phyloP scores from a whole-genome alignment of 1,140 invertebrate species.

The Drosophila tropicalis region DNA sequence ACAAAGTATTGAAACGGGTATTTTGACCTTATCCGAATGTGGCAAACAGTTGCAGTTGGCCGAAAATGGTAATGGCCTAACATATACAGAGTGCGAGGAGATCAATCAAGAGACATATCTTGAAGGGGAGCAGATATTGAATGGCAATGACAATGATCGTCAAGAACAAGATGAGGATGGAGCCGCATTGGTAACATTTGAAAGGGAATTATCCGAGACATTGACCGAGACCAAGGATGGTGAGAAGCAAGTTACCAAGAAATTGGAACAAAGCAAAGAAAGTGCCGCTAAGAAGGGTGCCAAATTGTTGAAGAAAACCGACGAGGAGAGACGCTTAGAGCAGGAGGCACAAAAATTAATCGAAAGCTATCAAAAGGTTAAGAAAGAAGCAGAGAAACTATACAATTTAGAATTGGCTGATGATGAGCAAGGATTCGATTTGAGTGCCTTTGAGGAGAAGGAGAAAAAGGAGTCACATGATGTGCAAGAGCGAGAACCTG shows the following conservation, averaged over 20 bases:
- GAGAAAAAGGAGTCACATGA: constrained; percentile 36
- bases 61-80: constrained; percentile 47
- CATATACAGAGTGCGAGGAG: constrained; percentile 73
- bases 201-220: constrained; percentile 66
- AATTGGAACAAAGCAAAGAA: constrained; percentile 65
- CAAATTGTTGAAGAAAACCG: constrained; percentile 72
- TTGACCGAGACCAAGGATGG: constrained; percentile 68
- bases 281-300: constrained; percentile 59
- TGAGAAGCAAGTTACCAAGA: constrained; percentile 70
- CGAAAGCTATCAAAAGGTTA: constrained; percentile 79
- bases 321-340: constrained; percentile 72
- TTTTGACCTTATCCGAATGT: constrained; percentile 82
- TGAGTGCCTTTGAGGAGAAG: constrained; percentile 66
- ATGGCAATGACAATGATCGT: constrained; percentile 19
- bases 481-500: background rate
- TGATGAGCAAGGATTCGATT: constrained; percentile 73
- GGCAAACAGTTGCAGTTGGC: constrained; percentile 74
- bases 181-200: constrained; percentile 33
- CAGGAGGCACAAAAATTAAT: constrained; percentile 78
- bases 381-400: constrained; percentile 72
- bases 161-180: constrained; percentile 9
- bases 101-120: constrained; percentile 67
- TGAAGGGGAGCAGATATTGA: constrained; percentile 61
- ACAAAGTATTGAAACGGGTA: constrained; percentile 82
- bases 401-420: constrained; percentile 59